phyloP scores from a whole-genome alignment of 2,888 invertebrate genomes.

The Pristionchus japonicus region DNA sequence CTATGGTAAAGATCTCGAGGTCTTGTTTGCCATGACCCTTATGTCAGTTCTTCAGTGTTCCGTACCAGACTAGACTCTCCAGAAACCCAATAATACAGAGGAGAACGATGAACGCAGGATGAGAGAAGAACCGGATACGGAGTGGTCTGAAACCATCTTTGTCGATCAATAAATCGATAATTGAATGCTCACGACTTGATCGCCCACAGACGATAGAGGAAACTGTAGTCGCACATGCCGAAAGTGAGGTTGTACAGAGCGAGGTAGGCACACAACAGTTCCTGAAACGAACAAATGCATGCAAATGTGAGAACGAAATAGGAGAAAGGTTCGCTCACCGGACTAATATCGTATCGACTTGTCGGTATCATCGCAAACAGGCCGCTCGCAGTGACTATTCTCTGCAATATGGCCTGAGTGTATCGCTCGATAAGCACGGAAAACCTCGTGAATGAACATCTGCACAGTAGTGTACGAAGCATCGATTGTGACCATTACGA shows the following conservation, averaged over 20 bases:
- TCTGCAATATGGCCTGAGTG: not conserved
- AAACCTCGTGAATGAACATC: not conserved
- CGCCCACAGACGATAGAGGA: conserved; percentile 9
- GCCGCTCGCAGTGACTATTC: not conserved
- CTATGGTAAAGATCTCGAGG: too few species aligned
- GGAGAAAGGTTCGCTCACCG: not conserved
- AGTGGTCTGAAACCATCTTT: not conserved
- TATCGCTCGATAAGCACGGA: not conserved
- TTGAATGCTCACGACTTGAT: not conserved
- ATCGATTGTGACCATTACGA: not conserved
- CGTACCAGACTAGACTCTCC: not conserved
- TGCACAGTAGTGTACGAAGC: not conserved
- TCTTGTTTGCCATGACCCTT: too few species aligned
- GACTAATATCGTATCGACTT: not conserved
- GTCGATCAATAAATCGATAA: not conserved
- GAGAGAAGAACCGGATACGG: not conserved
- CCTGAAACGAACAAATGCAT: not conserved
- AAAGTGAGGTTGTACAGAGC: not conserved
- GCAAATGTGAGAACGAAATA: not conserved
- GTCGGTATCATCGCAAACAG: not conserved
- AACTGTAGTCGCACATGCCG: not conserved
- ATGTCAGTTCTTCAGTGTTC: not conserved
- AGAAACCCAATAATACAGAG: not conserved
- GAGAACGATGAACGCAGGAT: not conserved
- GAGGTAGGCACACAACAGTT: not conserved